phyloP scores from a whole-genome alignment of 2,888 invertebrate genomes.

The Entomobrya multifasciata region DNA sequence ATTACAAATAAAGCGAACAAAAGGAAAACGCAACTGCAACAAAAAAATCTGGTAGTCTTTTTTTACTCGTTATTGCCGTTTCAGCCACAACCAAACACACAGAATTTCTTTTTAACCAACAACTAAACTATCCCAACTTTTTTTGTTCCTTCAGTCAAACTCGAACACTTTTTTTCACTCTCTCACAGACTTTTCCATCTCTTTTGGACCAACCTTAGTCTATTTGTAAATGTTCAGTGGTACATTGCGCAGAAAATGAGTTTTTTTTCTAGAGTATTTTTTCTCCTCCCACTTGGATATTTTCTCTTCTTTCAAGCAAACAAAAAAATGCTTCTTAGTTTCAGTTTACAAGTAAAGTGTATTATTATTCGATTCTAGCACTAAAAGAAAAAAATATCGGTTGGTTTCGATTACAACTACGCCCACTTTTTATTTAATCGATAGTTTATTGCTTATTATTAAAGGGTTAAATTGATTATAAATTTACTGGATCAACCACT shows the following conservation, averaged over 20 bases:
- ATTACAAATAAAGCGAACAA: constrained; percentile 12
- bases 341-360: neutral
- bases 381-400: too few relatives aligned
- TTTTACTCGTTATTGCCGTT: constrained; percentile 38
- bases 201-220: constrained; percentile 35
- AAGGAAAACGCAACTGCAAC: neutral
- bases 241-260: constrained; percentile 77
- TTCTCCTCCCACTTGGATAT: constrained; percentile 62
- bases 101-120: constrained; percentile 34
- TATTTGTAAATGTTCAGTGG: constrained; percentile 62
- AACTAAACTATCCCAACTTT: constrained; percentile 50
- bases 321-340: neutral
- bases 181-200: constrained; percentile 36
- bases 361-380: neutral
- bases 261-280: constrained; percentile 74
- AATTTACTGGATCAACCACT: too few relatives aligned
- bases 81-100: neutral
- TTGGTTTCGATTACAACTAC: neutral
- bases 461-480: neutral
- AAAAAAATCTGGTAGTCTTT: neutral
- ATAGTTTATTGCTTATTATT: neutral
- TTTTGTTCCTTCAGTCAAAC: constrained; percentile 59
- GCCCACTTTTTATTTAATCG: neutral
- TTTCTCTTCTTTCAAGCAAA: constrained; percentile 22
- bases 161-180: constrained; percentile 41